Evolutionary conservation across 2,113 vertebrate genomes (phyloP).

Genomic region (Climacteris rufus): DNA sequence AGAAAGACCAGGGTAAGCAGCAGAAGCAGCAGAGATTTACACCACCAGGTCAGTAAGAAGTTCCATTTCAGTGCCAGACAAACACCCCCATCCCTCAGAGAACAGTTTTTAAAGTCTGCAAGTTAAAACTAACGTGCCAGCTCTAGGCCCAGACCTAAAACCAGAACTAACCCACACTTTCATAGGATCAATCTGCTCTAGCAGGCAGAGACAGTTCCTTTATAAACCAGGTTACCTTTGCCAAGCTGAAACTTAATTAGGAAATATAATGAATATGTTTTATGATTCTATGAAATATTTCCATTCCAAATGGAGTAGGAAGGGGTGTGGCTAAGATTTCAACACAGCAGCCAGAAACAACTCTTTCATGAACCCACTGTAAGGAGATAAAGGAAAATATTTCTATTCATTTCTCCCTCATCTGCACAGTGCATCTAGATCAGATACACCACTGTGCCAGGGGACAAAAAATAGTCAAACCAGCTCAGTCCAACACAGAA

Average conservation of each 20-base stretch:
- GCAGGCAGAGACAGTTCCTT: neutral
- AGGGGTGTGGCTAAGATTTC: neutral
- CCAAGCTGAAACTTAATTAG: neutral
- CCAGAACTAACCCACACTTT: neutral
- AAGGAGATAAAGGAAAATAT: neutral
- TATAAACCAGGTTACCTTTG: neutral
- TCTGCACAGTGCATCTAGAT: neutral
- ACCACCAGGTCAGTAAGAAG: neutral
- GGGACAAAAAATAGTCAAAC: neutral
- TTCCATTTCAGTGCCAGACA: neutral
- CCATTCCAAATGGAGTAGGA: neutral
- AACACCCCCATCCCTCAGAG: neutral
- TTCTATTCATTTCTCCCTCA: neutral
- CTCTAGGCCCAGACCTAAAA: neutral
- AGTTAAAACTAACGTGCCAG: neutral
- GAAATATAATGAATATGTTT: neutral
- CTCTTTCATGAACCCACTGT: neutral
- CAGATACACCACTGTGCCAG: neutral
- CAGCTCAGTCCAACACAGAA: neutral
- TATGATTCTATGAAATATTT: neutral
- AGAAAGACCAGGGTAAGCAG: neutral
- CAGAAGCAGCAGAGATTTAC: neutral
- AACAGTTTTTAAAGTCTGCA: neutral
- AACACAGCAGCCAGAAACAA: neutral
- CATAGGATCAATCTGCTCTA: neutral